Evolutionary conservation across 2,888 invertebrate species (phyloP).

Genomic region (Sialis lutaria): DNA sequence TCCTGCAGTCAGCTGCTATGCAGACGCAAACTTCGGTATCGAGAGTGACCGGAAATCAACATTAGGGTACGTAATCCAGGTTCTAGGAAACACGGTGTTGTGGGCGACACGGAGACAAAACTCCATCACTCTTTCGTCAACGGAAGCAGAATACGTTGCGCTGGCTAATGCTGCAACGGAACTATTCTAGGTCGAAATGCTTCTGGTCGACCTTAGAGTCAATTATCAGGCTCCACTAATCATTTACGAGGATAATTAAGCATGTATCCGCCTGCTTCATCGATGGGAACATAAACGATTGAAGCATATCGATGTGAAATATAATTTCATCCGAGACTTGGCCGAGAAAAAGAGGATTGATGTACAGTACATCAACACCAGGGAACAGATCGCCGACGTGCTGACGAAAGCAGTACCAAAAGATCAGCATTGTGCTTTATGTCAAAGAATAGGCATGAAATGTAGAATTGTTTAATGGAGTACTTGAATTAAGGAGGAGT

Average conservation of each 20-base stretch:
- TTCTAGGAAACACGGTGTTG: constrained; percentile 14
- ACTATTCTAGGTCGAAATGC: constrained; percentile 11
- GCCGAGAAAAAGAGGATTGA: constrained; percentile 1
- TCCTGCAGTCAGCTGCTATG: constrained; percentile 7
- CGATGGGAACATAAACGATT: constrained; percentile 11
- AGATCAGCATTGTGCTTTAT: no score
- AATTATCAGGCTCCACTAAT: background rate
- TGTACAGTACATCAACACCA: constrained; percentile 3
- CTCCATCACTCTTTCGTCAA: constrained; percentile 11
- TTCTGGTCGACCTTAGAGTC: background rate
- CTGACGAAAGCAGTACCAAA: constrained; percentile 2
- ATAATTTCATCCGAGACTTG: background rate
- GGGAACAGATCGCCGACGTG: constrained; percentile 7
- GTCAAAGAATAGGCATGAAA: no score
- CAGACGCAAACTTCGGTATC: constrained; percentile 13
- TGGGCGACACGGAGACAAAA: constrained; percentile 18
- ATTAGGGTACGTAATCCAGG: constrained; percentile 12
- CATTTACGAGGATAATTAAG: no score
- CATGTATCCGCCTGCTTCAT: no score
- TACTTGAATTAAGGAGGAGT: no score
- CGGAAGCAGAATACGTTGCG: no score
- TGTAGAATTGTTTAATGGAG: no score
- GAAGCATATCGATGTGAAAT: constrained; percentile 6
- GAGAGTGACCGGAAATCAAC: constrained; percentile 12
- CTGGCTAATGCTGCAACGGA: constrained; percentile 13